Evolutionary conservation across 1,140 invertebrate species (phyloP).

Genomic region (Oreohelix idahoensis): DNA sequence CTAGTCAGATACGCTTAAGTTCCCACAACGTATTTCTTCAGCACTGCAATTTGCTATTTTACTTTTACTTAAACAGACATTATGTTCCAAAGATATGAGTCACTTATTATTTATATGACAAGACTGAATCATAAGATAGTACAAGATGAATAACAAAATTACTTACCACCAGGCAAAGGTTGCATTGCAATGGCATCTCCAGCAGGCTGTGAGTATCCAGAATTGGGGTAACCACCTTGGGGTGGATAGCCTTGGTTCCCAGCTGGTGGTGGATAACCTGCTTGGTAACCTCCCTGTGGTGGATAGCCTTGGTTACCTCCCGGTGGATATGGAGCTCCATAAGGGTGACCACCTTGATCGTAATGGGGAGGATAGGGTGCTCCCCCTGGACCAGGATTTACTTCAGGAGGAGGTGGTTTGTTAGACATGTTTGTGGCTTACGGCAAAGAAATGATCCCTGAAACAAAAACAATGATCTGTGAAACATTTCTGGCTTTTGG

Average conservation of each 20-base stretch:
- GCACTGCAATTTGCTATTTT: too few relatives aligned
- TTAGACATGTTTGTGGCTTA: conserved; percentile 15
- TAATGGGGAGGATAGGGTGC: background rate
- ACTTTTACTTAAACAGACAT: too few relatives aligned
- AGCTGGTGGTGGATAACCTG: conserved; percentile 15
- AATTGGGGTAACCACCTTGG: conserved; percentile 25
- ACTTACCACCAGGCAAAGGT: conserved; percentile 47
- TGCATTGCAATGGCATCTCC: conserved; percentile 44
- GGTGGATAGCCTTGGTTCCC: background rate
- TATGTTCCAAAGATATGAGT: too few relatives aligned
- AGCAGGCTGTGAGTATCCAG: conserved; percentile 31
- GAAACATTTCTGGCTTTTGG: too few relatives aligned
- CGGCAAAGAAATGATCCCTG: background rate
- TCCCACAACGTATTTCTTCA: too few relatives aligned
- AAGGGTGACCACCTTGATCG: too few relatives aligned
- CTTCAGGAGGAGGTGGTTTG: conserved; percentile 33
- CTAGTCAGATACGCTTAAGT: too few relatives aligned
- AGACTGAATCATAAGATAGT: background rate
- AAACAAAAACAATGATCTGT: too few relatives aligned
- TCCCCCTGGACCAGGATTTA: conserved; percentile 12
- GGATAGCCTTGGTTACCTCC: too few relatives aligned
- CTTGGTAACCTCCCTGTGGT: background rate
- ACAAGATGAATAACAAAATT: background rate
- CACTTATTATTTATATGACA: too few relatives aligned
- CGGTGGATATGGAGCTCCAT: background rate